Evolutionary conservation across 2,797 vertebrate genomes (phyloP).

Genomic region (Myoxocephalus aenaeus): DNA sequence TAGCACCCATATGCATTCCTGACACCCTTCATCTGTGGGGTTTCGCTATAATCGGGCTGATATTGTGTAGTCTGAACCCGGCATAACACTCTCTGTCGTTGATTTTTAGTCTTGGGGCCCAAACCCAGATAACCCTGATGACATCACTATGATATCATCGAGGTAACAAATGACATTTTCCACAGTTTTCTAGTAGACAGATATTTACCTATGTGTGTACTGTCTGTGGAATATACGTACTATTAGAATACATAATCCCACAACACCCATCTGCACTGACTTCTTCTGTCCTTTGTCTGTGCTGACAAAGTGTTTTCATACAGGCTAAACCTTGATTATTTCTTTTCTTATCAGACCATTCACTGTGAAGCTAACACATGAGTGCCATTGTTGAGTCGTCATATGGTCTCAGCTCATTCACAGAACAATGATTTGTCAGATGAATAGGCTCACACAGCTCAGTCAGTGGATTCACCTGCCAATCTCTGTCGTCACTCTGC

Average conservation of each 20-base stretch:
- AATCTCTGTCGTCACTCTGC: slow-evolving; percentile 29
- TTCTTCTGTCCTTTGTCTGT: neutral
- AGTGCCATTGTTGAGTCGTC: neutral
- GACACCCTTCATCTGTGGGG: neutral
- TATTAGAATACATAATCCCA: neutral
- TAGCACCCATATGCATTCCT: neutral
- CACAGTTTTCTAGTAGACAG: neutral
- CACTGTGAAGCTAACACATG: neutral
- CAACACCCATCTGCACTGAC: neutral
- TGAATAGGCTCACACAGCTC: slow-evolving; percentile 7
- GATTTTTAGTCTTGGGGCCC: neutral
- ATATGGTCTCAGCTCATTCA: slow-evolving; percentile 4
- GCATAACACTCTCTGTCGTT: neutral
- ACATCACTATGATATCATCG: neutral
- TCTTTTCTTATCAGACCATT: neutral
- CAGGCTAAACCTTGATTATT: neutral
- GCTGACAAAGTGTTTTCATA: neutral
- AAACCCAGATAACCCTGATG: neutral
- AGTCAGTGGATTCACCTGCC: slow-evolving; percentile 33
- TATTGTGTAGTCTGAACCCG: neutral
- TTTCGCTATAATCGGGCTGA: neutral
- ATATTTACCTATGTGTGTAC: neutral
- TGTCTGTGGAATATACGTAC: neutral
- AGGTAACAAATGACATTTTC: neutral
- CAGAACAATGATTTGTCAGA: neutral